A percentile compares a stretch with the other conserved stretches of the same genome.
Conservation (phyloP, 1,140 invertebrate species). For the Orius laevigatus region DNA sequence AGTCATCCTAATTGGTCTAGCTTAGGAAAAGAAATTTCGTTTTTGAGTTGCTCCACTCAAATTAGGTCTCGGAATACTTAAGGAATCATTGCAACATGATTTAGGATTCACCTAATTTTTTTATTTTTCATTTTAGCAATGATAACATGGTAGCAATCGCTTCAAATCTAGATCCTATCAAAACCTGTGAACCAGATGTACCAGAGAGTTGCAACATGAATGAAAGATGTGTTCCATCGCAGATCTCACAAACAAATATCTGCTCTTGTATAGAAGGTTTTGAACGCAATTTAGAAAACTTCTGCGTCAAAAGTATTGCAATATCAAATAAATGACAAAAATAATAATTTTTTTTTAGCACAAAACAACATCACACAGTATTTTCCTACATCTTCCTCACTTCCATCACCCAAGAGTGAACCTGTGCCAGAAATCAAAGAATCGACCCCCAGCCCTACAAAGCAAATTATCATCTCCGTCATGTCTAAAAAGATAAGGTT, state of each 20-base stretch:
- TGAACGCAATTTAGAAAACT: slow-evolving; percentile 1
- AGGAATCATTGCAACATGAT: no score
- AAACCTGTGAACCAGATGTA: neutral
- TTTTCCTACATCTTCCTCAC: neutral
- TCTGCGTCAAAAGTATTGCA: neutral
- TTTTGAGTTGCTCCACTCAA: no score
- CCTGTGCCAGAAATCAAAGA: slow-evolving; percentile 25
- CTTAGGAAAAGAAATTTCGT: no score
- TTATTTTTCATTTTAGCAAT: no score
- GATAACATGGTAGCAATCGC: neutral
- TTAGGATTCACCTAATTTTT: no score
- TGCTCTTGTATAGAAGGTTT: neutral
- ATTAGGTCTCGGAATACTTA: no score
- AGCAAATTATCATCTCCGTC: slow-evolving; percentile 59
- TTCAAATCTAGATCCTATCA: neutral
- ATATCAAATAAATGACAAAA: no score
- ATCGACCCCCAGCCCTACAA: slow-evolving; percentile 30
- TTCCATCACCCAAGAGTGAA: slow-evolving; percentile 24
- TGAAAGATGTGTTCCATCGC: neutral
- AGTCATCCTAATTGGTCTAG: no score
- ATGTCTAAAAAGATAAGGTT: slow-evolving; percentile 48
- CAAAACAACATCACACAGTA: slow-evolving; percentile 26
- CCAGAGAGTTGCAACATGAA: neutral
- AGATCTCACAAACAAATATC: neutral
- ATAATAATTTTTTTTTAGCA: slow-evolving; percentile 1